Evolutionary conservation across 2,113 vertebrate species (phyloP), one percentile per base, ranked within the genome.

Genomic region (Numenius arquata): DNA sequence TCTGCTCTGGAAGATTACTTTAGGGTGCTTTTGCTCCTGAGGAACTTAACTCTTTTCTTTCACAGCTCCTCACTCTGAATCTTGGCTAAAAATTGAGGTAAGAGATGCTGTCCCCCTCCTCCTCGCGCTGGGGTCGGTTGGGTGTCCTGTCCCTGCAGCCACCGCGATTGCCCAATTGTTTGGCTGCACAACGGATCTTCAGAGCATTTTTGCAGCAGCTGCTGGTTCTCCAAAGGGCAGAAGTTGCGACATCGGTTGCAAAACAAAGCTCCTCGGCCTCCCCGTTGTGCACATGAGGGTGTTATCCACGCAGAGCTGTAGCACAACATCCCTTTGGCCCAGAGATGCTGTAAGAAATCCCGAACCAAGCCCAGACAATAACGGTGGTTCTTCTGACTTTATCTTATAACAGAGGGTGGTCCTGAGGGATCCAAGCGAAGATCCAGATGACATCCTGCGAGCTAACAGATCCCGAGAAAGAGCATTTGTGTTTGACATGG

Each of bases 401-500:
- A 19, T 55, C 73, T 89, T 79, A 3, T 19, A 40, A 22, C 65
- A 98, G 97, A 97, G 82, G 68, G 84, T 97, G 53, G 63, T 98
- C 48, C 89, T 98, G 78, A 96, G 94, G 97, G 97, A 97, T 85
- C 98, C 98, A 5, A 76, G 43, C 0, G 72, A 97, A 90, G 97
- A 97, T 70, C 75, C 96, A 0, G 97, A 96, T 59, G 96, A 98
- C 78, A 40, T 87, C 6, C 63, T 95, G 55, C 34, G 89, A 27
- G 65, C 91, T 8, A 98, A 97, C 67, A 94, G 97, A 53, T 98
- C 97, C 32, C 21, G 71, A 86, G 97, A 98, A 65, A 97, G 97
- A 79, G 93, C 94, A 15, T 97, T 98, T 67, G 93, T 97, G 21
- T 98, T 98, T 25, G 96, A 98, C 47, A 21, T n/a, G 8, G 96